These are phyloP conservation scores for Neoascia interrupta DNA, from an alignment of 2,888 invertebrate genomes.

Conservation along the genomic window DNA sequence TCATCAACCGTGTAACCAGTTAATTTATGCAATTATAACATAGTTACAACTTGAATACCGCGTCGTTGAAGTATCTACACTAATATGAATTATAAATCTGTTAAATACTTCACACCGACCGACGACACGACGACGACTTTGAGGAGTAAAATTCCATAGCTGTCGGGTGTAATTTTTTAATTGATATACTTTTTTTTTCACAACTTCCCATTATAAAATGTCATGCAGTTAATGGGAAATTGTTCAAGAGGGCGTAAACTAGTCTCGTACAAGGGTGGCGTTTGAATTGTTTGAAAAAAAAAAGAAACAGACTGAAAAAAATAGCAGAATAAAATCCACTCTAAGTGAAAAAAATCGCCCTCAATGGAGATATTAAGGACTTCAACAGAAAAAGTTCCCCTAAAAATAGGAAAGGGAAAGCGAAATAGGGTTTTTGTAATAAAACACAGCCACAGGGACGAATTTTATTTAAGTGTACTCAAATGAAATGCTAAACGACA, in stretches of 20 bases:
- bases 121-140: neutral
- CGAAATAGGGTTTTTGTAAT: slow-evolving; percentile 20
- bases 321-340: slow-evolving; percentile 41
- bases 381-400: slow-evolving; percentile 41
- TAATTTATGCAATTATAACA: neutral
- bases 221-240: slow-evolving; percentile 25
- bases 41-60: neutral
- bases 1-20: neutral
- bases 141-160: too few relatives aligned
- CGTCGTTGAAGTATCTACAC: neutral
- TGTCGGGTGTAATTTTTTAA: neutral
- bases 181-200: neutral
- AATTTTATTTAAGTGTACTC: slow-evolving; percentile 60
- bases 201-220: slow-evolving; percentile 27
- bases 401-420: neutral
- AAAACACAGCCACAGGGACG: slow-evolving; percentile 55
- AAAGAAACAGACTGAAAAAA: too few relatives aligned
- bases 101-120: neutral
- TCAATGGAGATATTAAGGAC: slow-evolving; percentile 50
- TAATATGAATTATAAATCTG: too few relatives aligned
- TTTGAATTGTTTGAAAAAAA: slow-evolving; percentile 6
- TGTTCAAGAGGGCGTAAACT: neutral
- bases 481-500: slow-evolving; percentile 63
- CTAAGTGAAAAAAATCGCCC: slow-evolving; percentile 47
- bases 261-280: neutral